phyloP scores from a whole-genome alignment of 2,888 invertebrate species.

The Mechanitis messenoides region DNA sequence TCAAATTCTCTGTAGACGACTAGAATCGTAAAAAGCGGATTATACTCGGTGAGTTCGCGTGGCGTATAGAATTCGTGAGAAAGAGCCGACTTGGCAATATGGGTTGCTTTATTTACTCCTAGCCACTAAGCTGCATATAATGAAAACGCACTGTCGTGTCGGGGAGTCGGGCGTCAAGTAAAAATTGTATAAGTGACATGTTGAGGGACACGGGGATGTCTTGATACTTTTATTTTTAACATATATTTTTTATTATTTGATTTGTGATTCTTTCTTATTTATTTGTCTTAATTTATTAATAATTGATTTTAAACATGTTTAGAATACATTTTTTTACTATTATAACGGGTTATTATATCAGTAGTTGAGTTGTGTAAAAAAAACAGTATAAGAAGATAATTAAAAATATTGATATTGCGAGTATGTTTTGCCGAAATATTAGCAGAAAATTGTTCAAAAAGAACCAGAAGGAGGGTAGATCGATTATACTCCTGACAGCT shows the following conservation, averaged over 20 bases:
- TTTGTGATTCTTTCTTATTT: not conserved
- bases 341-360: too few species aligned
- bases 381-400: too few species aligned
- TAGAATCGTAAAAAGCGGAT: slow-evolving; percentile 76
- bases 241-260: not conserved
- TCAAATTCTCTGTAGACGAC: slow-evolving; percentile 69
- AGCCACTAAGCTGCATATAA: slow-evolving; percentile 75
- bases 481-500: too few species aligned
- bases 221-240: slow-evolving; percentile 42
- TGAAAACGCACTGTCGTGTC: slow-evolving; percentile 74
- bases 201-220: slow-evolving; percentile 23
- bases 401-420: too few species aligned
- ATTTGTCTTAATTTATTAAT: too few species aligned
- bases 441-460: too few species aligned
- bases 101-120: slow-evolving; percentile 70
- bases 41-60: slow-evolving; percentile 61
- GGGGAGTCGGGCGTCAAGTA: slow-evolving; percentile 64
- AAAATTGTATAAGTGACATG: slow-evolving; percentile 37
- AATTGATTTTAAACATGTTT: too few species aligned
- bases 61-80: slow-evolving; percentile 67
- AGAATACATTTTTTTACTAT: too few species aligned
- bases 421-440: too few species aligned
- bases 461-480: too few species aligned
- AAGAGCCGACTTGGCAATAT: slow-evolving; percentile 70
- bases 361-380: too few species aligned